Evolutionary conservation across 2,113 vertebrate species (phyloP), one percentile per base, ranked within the genome.

Genomic region (Pseudopodoces humilis): DNA sequence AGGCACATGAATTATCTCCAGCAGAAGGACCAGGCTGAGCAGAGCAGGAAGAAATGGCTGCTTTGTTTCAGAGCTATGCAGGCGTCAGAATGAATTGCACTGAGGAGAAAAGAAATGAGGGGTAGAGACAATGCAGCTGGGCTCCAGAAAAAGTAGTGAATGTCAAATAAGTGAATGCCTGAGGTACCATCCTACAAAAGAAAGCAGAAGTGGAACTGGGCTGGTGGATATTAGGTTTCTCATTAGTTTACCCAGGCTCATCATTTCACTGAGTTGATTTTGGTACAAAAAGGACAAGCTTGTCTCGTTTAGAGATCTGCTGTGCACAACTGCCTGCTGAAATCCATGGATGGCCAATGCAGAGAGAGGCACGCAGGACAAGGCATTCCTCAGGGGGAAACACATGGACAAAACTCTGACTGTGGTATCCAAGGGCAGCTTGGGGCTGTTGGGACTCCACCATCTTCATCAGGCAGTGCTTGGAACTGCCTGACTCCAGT

Each of bases 1-100:
- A 46, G 80, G 82, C 8, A 7, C 53, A 53, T 91, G 94, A 92
- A 78, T 96, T 94, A 72, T 86, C 70, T 81, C 55, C 79, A 72
- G 90, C 69, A 94, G 82, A 76, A 87, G 75, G 71, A 69, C 56
- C 14, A 63, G 47, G 68, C 69, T 72, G 68, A 47, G 77, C 55
- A 25, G 82, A 19, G 62, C 84, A 31, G 69, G 67, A 37, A 78
- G 93, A 86, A 93, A 76, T 20, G 46, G 53, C 22, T 65, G 80
- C 65, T 85, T 79, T 88, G 65, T 41, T 92, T 86, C 92, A 65
- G 80, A 94, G 74, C 60, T 92, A 22, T 1, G 5, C 30, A 3
- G 14, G 43, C 75, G 76, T 20, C 21, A 30, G 4, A 55, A 46
- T 52, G 27, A 70, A 69, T 76, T 79, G 87, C 0, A 0, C 33